Percentiles rank a stretch among this genome's conserved stretches.
Conservation (phyloP, 2,888 invertebrate species). For the Bombylius discolor region DNA sequence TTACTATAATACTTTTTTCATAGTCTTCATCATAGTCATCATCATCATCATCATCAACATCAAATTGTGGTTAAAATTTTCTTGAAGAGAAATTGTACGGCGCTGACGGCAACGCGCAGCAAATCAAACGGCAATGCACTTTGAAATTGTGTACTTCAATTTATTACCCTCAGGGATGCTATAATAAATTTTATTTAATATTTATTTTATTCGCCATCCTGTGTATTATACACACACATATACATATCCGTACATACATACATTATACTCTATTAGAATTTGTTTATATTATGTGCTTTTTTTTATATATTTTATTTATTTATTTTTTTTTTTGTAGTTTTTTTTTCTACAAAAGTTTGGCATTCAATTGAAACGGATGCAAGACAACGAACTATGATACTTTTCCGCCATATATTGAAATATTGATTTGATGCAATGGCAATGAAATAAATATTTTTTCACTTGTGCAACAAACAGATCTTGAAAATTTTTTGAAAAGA, state of each 20-base stretch:
- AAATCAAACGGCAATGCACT: neutral
- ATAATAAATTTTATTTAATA: conserved; percentile 8
- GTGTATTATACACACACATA: neutral
- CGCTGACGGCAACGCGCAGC: neutral
- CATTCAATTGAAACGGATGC: no score
- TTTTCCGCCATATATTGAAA: neutral
- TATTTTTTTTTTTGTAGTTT: no score
- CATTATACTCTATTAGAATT: neutral
- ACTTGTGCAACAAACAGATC: neutral
- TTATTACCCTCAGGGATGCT: conserved; percentile 1
- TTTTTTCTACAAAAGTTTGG: no score
- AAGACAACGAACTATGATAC: no score
- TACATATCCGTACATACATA: neutral
- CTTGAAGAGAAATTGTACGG: neutral
- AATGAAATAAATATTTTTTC: neutral
- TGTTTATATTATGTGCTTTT: no score
- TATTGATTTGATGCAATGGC: neutral
- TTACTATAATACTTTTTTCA: no score
- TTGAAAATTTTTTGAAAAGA: no score
- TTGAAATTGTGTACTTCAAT: neutral
- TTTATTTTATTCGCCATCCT: conserved; percentile 6
- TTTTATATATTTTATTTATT: no score
- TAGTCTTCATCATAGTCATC: neutral
- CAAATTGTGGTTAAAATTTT: neutral
- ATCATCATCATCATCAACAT: neutral